phyloP scores from a whole-genome alignment of 23 tunicate species.

The Trididemnum clinides region DNA sequence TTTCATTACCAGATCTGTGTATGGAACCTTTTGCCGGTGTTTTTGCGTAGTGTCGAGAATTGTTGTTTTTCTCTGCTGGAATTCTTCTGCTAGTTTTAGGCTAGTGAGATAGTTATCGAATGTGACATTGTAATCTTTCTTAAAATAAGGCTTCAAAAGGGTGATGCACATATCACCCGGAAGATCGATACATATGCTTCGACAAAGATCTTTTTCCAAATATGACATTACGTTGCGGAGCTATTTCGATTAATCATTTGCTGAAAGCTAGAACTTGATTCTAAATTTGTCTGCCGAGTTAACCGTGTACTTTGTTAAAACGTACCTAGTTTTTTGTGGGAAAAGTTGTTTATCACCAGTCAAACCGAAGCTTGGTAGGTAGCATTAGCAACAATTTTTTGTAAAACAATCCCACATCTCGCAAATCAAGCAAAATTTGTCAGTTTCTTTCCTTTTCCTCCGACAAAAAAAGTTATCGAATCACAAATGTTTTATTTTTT shows the following conservation, averaged over 20 bases:
- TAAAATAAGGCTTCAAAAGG: neutral
- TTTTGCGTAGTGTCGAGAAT: too few species aligned
- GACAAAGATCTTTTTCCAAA: neutral
- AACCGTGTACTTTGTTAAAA: neutral
- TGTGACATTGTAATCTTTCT: slow-evolving; percentile 8
- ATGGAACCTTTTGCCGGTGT: neutral
- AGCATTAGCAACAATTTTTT: neutral
- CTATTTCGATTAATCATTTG: neutral
- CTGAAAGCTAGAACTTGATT: too few species aligned
- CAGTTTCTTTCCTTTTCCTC: too few species aligned
- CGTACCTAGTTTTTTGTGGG: neutral
- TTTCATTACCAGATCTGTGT: slow-evolving; percentile 1
- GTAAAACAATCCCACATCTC: slow-evolving; percentile 1
- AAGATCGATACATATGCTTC: slow-evolving; percentile 14
- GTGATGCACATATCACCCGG: slow-evolving; percentile 8
- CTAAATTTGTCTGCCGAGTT: slow-evolving; percentile 3
- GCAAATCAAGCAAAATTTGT: neutral
- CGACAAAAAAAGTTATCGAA: too few species aligned
- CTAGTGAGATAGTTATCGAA: slow-evolving; percentile 3
- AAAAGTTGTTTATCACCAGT: slow-evolving; percentile 12
- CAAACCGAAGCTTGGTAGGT: neutral
- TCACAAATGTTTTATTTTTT: too few species aligned
- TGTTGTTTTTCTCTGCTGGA: too few species aligned
- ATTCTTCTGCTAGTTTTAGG: slow-evolving; percentile 2
- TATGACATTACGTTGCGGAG: neutral